Conservation (phyloP, 1,140 invertebrate species). For the Platyura marginata region DNA sequence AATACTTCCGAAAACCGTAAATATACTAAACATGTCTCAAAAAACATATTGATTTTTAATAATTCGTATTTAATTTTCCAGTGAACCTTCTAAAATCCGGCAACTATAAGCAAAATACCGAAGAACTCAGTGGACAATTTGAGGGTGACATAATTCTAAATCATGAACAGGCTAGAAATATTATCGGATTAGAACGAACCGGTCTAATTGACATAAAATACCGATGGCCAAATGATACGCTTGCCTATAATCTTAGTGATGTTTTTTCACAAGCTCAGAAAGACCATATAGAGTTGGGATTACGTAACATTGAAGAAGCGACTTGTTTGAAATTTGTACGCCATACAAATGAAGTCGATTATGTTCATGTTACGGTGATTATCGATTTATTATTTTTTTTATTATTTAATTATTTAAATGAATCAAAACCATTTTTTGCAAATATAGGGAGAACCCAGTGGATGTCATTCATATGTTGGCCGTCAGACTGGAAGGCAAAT, state of each 20-base stretch:
- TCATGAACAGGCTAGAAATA: not conserved
- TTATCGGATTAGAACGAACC: not conserved
- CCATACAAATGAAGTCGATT: slow-evolving; percentile 3
- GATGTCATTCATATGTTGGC: slow-evolving; percentile 32
- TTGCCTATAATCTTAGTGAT: slow-evolving; percentile 7
- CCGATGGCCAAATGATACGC: slow-evolving; percentile 9
- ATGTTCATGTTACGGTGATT: not conserved
- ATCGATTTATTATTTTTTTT: not conserved
- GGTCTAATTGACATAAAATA: slow-evolving; percentile 1
- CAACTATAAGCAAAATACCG: not conserved
- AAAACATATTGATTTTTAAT: too few relatives aligned
- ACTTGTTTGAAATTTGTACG: slow-evolving; percentile 9
- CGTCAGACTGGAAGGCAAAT: slow-evolving; percentile 28
- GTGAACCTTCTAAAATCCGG: not conserved
- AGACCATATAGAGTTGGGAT: slow-evolving; percentile 6
- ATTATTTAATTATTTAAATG: not conserved
- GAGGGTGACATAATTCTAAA: slow-evolving; percentile 4
- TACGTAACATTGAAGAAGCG: slow-evolving; percentile 8
- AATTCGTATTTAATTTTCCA: too few relatives aligned
- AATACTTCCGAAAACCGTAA: too few relatives aligned
- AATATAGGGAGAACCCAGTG: slow-evolving; percentile 23
- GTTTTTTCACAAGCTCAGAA: slow-evolving; percentile 5
- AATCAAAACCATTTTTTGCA: not conserved
- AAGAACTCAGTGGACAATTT: not conserved
- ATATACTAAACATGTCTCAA: too few relatives aligned